Evolutionary conservation across 2,113 vertebrate genomes (phyloP).

Genomic region (Gymnocephalus cernua): DNA sequence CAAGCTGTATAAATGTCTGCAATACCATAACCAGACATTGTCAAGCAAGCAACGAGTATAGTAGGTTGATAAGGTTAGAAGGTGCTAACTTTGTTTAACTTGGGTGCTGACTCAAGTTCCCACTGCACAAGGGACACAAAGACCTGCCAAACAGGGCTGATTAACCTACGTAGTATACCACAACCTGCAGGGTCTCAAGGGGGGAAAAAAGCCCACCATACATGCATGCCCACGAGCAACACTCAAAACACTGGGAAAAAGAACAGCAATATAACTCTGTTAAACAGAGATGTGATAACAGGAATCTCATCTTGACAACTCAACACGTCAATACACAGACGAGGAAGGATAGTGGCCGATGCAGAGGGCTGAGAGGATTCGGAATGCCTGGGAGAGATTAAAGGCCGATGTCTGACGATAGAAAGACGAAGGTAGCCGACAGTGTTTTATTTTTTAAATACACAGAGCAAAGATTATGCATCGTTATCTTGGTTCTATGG

Average conservation of each 20-base stretch:
- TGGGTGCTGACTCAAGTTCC: no score
- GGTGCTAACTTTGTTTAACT: no score
- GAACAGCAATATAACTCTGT: conserved; percentile 43
- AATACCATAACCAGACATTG: no score
- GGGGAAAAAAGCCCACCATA: no score
- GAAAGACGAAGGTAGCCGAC: neutral
- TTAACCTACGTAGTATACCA: no score
- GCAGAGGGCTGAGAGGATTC: neutral
- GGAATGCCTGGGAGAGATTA: conserved; percentile 7
- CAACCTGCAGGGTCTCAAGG: no score
- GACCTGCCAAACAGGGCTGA: no score
- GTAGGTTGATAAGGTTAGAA: no score
- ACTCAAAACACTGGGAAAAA: conserved; percentile 28
- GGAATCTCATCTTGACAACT: conserved; percentile 34
- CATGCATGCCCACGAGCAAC: no score
- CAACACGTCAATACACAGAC: conserved; percentile 24
- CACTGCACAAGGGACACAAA: no score
- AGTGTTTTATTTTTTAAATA: neutral
- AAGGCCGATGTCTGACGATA: conserved; percentile 3
- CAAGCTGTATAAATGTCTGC: no score
- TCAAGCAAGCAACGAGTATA: no score
- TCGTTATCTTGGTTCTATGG: neutral
- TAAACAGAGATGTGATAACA: conserved; percentile 53
- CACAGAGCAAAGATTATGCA: neutral
- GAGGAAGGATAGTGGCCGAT: conserved; percentile 1